Percentiles rank a stretch among this genome's conserved stretches.
phyloP scores from a whole-genome alignment of 2,113 vertebrate genomes.

The Phrynocephalus versicolor region DNA sequence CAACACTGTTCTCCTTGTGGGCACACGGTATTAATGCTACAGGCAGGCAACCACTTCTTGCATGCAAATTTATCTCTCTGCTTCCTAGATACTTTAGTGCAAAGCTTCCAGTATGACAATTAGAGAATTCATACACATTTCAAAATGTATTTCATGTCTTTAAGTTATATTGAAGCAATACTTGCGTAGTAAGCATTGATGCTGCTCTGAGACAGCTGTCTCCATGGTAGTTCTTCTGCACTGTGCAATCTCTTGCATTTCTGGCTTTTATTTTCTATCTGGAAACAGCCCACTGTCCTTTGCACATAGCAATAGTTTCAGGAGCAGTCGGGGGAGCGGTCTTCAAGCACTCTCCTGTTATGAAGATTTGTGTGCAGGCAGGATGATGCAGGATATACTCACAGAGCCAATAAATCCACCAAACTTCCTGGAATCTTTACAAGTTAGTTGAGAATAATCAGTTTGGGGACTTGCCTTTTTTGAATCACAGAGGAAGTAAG shows the following conservation, averaged over 20 bases:
- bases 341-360: too few relatives aligned
- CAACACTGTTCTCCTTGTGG: neutral
- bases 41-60: neutral
- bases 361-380: neutral
- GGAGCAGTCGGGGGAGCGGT: neutral
- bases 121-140: neutral
- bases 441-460: neutral
- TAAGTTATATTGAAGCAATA: neutral
- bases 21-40: neutral
- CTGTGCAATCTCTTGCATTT: neutral
- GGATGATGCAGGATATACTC: neutral
- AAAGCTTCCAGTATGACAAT: neutral
- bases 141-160: neutral
- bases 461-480: too few relatives aligned
- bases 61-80: neutral
- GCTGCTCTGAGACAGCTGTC: neutral
- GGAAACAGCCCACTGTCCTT: neutral
- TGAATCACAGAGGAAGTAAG: too few relatives aligned
- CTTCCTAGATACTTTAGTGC: neutral
- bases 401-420: neutral
- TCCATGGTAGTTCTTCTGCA: neutral
- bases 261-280: neutral
- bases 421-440: neutral
- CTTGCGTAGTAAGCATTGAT: neutral
- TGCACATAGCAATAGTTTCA: neutral